phyloP scores from a whole-genome alignment of 2,797 vertebrate genomes.

The Gobionotothen gibberifrons region DNA sequence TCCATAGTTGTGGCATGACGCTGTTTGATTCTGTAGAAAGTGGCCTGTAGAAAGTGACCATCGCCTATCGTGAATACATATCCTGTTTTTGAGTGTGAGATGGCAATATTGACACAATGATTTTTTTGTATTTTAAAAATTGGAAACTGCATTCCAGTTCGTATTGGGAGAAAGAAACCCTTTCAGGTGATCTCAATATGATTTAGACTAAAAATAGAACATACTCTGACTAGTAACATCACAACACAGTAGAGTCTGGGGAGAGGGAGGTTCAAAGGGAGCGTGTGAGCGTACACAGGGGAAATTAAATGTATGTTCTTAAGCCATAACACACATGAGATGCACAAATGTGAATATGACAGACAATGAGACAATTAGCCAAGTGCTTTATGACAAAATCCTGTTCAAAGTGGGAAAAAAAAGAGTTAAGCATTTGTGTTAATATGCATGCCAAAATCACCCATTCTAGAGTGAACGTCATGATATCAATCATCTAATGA shows the following conservation, averaged over 20 bases:
- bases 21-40: conserved; percentile 83
- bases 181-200: conserved; percentile 44
- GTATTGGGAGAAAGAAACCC: conserved; percentile 36
- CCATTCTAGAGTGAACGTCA: conserved; percentile 83
- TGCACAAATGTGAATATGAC: conserved; percentile 74
- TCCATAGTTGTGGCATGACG: conserved; percentile 84
- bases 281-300: conserved; percentile 41
- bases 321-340: conserved; percentile 85
- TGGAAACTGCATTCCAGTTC: conserved; percentile 65
- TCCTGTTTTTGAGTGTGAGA: conserved; percentile 73
- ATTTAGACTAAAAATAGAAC: conserved; percentile 62
- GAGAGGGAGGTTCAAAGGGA: conserved; percentile 35
- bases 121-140: conserved; percentile 63
- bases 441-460: conserved; percentile 88
- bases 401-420: conserved; percentile 62
- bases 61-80: conserved; percentile 77
- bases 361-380: conserved; percentile 62
- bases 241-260: conserved; percentile 30
- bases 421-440: conserved; percentile 82
- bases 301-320: conserved; percentile 71
- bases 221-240: conserved; percentile 54
- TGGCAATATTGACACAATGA: conserved; percentile 75
- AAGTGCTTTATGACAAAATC: conserved; percentile 77
- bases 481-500: conserved; percentile 82
- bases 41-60: conserved; percentile 81